Conservation (phyloP, 2,113 vertebrate species). For the Cathartes aura region DNA sequence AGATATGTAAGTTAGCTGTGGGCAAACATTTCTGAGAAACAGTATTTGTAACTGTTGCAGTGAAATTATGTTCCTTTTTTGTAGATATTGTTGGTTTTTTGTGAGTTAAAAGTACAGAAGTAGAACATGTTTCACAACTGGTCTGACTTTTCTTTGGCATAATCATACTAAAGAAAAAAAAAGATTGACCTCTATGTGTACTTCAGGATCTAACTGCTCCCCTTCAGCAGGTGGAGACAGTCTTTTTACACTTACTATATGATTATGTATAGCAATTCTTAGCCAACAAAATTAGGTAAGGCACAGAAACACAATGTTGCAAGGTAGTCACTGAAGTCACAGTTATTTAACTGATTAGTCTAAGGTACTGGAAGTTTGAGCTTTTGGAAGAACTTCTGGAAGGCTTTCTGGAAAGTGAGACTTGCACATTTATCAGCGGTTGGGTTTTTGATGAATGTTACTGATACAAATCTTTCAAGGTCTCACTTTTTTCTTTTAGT, state of each 20-base stretch:
- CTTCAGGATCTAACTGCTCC: background rate
- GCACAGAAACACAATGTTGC: background rate
- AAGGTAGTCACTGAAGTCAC: background rate
- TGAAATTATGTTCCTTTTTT: background rate
- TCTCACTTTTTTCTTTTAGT: background rate
- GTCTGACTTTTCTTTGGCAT: background rate
- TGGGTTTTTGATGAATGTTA: background rate
- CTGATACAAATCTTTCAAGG: background rate
- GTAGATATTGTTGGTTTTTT: background rate
- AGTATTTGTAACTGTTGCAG: background rate
- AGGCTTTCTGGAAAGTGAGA: background rate
- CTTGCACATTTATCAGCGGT: background rate
- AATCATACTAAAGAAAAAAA: background rate
- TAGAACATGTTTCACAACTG: background rate
- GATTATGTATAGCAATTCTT: background rate
- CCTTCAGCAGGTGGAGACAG: background rate
- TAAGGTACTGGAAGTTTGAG: background rate
- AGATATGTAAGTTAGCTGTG: background rate
- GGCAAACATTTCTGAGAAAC: background rate
- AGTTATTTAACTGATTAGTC: background rate
- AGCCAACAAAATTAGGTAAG: background rate
- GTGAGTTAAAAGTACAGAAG: background rate
- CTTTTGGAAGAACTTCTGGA: background rate
- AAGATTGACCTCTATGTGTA: background rate
- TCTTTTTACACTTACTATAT: background rate